A percentile compares a stretch with the other conserved stretches of the same genome.
These are phyloP conservation scores for Gnathonemus echidnorhynchus DNA, from an alignment of 2,113 vertebrate species.

Conservation along the genomic window DNA sequence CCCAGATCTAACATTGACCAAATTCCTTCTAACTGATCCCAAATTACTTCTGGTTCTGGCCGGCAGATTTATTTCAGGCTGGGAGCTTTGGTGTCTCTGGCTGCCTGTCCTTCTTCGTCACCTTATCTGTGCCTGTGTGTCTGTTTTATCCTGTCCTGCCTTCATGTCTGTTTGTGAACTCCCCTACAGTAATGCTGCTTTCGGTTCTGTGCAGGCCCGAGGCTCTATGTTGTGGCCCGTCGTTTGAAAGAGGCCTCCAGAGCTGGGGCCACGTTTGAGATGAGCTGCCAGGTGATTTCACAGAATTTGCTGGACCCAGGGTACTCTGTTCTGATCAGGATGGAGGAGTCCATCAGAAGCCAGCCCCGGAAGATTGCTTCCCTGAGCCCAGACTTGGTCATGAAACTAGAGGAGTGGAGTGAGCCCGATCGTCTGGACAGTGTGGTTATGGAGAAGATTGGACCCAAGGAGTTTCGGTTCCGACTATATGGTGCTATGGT, in stretches of 20 bases:
- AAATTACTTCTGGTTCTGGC: not conserved
- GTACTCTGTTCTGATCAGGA: conserved; percentile 78
- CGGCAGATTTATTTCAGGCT: not conserved
- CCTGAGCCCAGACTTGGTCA: conserved; percentile 74
- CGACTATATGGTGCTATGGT: conserved; percentile 80
- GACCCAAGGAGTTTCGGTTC: conserved; percentile 78
- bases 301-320: conserved; percentile 77
- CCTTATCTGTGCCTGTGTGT: not conserved
- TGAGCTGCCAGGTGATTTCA: conserved; percentile 75
- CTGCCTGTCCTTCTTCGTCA: not conserved
- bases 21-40: not conserved
- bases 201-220: conserved; percentile 26
- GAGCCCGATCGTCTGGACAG: conserved; percentile 71
- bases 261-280: conserved; percentile 88
- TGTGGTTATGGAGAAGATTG: conserved; percentile 78
- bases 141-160: not conserved
- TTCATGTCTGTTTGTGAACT: not conserved
- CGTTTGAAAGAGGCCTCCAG: conserved; percentile 70
- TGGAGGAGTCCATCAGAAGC: conserved; percentile 57
- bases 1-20: not conserved
- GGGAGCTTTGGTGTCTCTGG: not conserved
- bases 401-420: conserved; percentile 71
- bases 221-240: conserved; percentile 50
- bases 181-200: not conserved
- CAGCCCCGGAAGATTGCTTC: conserved; percentile 71